phyloP scores from a whole-genome alignment of 2,113 vertebrate species.

The Lampris incognitus region DNA sequence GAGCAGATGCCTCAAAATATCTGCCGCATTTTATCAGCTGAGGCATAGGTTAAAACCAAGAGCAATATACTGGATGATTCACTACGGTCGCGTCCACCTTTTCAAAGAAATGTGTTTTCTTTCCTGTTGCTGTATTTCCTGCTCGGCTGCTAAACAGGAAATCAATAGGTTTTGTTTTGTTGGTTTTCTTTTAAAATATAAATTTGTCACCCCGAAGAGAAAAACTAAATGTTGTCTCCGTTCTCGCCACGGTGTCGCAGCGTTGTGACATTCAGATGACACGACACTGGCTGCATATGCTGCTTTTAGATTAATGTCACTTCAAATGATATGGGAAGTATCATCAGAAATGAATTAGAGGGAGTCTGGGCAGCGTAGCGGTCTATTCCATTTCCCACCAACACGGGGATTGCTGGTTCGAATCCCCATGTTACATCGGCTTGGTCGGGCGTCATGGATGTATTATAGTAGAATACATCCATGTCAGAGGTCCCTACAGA shows the following conservation, averaged over 20 bases:
- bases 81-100: not conserved
- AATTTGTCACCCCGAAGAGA: constrained; percentile 3
- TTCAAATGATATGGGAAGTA: too few species aligned
- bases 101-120: not conserved
- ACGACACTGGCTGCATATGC: not conserved
- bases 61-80: not conserved
- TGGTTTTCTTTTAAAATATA: constrained; percentile 30
- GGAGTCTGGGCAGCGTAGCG: too few species aligned
- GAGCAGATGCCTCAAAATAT: too few species aligned
- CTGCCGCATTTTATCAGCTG: not conserved
- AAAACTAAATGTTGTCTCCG: not conserved
- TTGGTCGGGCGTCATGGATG: too few species aligned
- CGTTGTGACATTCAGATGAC: not conserved
- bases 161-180: constrained; percentile 6
- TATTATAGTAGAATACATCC: too few species aligned
- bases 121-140: not conserved
- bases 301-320: too few species aligned
- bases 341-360: too few species aligned
- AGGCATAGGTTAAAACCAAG: not conserved
- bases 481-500: too few species aligned
- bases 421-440: too few species aligned
- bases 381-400: too few species aligned
- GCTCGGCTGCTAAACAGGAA: constrained; percentile 22
- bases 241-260: not conserved
- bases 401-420: too few species aligned